phyloP scores from a whole-genome alignment of 2,113 vertebrate genomes.

The Gambusia affinis region DNA sequence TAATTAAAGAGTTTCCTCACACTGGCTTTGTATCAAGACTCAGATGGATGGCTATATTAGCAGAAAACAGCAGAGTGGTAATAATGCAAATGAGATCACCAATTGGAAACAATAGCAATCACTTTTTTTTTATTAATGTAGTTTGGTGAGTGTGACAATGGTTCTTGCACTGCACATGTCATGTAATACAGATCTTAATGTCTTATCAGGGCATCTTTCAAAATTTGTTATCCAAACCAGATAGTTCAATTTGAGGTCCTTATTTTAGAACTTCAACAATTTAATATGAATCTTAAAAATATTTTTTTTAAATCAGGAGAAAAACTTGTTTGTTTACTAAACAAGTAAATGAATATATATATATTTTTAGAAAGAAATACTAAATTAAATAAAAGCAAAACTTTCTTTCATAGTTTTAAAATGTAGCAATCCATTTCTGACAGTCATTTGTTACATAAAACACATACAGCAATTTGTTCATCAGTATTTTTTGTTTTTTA shows the following conservation, averaged over 20 bases:
- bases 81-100: constrained; percentile 3
- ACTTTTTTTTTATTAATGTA: background rate
- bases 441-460: too few species aligned
- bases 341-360: too few species aligned
- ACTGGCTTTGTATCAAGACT: constrained; percentile 45
- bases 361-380: too few species aligned
- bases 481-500: too few species aligned
- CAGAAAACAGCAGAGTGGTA: constrained; percentile 22
- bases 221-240: background rate
- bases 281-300: too few species aligned
- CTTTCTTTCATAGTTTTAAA: too few species aligned
- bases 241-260: constrained; percentile 9
- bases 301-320: too few species aligned
- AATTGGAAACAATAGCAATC: background rate
- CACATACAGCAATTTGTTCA: too few species aligned
- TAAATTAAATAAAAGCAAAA: too few species aligned
- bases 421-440: too few species aligned
- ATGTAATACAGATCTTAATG: background rate
- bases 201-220: background rate
- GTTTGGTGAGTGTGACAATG: background rate
- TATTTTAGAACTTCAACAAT: too few species aligned
- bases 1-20: constrained; percentile 59
- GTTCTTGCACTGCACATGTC: background rate
- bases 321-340: too few species aligned
- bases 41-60: constrained; percentile 27